phyloP scores from a whole-genome alignment of 2,113 vertebrate genomes.

The Sebastes schlegelii region DNA sequence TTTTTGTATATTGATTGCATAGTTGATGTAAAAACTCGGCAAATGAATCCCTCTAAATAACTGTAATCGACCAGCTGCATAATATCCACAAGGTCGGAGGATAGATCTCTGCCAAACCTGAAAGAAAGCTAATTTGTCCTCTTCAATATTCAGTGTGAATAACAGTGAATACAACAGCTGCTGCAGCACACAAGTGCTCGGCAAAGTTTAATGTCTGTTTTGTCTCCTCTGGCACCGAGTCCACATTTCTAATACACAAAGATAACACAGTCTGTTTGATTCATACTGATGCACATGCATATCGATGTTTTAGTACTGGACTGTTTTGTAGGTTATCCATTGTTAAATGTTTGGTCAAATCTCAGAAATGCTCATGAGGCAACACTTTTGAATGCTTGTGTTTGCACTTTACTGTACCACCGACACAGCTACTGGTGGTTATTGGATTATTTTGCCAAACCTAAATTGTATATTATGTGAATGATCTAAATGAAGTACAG shows the following conservation, averaged over 20 bases:
- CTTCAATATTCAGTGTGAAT: slow-evolving; percentile 12
- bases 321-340: not conserved
- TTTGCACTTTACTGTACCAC: not conserved
- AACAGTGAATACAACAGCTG: slow-evolving; percentile 32
- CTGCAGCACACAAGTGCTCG: slow-evolving; percentile 1
- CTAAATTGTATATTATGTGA: not conserved
- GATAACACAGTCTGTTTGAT: not conserved
- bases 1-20: not conserved
- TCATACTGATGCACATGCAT: not conserved
- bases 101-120: not conserved
- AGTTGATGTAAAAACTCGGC: not conserved
- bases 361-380: not conserved
- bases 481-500: not conserved
- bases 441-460: not conserved
- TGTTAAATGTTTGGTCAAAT: not conserved
- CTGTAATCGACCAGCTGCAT: not conserved
- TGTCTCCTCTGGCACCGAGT: slow-evolving; percentile 7
- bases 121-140: slow-evolving; percentile 14
- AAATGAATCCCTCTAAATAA: not conserved
- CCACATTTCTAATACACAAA: not conserved
- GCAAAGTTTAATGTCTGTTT: slow-evolving; percentile 26
- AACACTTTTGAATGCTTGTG: not conserved
- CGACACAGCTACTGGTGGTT: not conserved
- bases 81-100: not conserved
- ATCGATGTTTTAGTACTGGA: not conserved